Conservation (phyloP, 2,797 vertebrate species). For the Neoniphon sammara region DNA sequence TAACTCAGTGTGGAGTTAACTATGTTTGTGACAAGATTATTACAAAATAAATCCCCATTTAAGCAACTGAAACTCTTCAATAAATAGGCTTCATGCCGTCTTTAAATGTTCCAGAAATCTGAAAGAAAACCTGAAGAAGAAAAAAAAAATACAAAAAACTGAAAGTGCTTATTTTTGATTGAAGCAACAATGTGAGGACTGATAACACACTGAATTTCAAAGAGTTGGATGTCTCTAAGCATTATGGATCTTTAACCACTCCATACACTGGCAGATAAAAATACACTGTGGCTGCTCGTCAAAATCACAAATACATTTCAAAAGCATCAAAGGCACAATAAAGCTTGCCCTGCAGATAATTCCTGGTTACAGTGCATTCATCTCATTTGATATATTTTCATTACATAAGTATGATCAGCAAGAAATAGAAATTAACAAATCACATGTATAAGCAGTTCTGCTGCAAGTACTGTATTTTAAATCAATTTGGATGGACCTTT, state of each 20-base stretch:
- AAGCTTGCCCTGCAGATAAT: neutral
- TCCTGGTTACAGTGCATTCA: neutral
- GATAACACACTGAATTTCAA: neutral
- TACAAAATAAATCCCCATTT: neutral
- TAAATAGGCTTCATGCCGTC: neutral
- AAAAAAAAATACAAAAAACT: neutral
- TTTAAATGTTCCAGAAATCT: neutral
- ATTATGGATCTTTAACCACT: neutral
- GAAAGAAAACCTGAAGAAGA: neutral
- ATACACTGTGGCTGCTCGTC: neutral
- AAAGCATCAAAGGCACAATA: slow-evolving; percentile 8
- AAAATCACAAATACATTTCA: neutral
- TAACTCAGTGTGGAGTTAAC: slow-evolving; percentile 5
- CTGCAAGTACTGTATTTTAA: no score
- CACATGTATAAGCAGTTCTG: neutral
- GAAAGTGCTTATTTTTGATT: neutral
- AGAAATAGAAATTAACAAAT: neutral
- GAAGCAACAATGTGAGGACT: neutral
- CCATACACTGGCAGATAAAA: neutral
- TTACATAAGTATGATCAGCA: neutral
- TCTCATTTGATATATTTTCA: neutral
- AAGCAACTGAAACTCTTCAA: slow-evolving; percentile 5
- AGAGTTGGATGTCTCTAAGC: neutral
- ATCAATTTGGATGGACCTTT: no score
- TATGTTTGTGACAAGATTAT: no score